Base-by-base conservation (phyloP, 1,140 invertebrate species). In the Papilio aristodemus region DNA sequence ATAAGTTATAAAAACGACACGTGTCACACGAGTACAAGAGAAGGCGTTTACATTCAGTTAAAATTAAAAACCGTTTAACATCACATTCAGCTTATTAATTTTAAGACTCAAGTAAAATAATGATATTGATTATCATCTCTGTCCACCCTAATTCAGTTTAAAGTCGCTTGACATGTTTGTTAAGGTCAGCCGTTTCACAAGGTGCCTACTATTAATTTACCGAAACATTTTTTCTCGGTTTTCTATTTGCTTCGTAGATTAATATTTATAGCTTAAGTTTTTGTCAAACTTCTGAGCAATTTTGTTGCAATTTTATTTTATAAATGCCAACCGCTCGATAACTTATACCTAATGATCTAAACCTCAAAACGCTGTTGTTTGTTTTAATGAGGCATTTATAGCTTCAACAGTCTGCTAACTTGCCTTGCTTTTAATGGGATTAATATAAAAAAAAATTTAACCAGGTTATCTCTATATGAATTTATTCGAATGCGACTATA, bases 301-400 rank as follows among this genome's bases (percentile, higher is more conserved):
- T 54, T 54, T 54, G 19, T 54, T 13, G 46, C 46, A 54, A 54
- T 22, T 54, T 17, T 50, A 9, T 46, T 19, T 46, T 46, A 46
- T 46, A 46, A 46, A 19, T 19, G 14, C 27, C 8, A 54, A 54
- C 10, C 9, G 19, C 22, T 9, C 19, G 22, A 54, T 22, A 8
- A 54, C 22, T 54, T 54, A 50, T 22, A 13, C 38, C 13, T 39
- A 25, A 7, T 54, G 19, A 54, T 50, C 46, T 50, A 50, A 54
- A 22, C 46, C 2, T 14, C 17, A 19, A 0, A 41, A n/a, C 1
- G 14, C 14, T 41, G 39, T 43, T 50, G 17, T 19, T 19, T 50
- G 17, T 17, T 8, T 50, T 50, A 50, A 19, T 7, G 17, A 22
- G 17, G 9, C 43, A 50, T 50, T 50, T 43, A 43, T 43, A 32